Percentiles rank a stretch among this genome's conserved stretches.
phyloP scores from a whole-genome alignment of 1,140 invertebrate genomes.

The Ridgeia piscesae region DNA sequence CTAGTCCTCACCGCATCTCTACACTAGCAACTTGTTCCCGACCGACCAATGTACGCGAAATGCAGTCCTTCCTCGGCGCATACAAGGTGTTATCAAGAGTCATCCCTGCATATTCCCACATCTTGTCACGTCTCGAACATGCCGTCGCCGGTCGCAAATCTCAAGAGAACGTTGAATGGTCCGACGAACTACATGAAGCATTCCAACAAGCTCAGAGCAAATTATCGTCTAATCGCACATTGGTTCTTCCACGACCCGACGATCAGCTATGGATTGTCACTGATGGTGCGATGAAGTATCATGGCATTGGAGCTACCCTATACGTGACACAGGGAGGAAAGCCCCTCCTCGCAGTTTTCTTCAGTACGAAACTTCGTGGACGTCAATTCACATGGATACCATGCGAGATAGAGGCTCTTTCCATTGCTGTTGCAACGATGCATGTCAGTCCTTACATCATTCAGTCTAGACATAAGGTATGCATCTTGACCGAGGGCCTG shows the following conservation, averaged over 20 bases:
- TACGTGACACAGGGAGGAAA: too few species aligned
- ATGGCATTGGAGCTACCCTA: too few species aligned
- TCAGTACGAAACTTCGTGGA: slow-evolving; percentile 29
- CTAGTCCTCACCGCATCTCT: neutral
- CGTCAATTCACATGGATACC: too few species aligned
- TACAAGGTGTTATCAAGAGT: too few species aligned
- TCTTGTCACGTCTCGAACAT: neutral
- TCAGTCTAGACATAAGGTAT: too few species aligned
- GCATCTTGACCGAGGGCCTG: too few species aligned
- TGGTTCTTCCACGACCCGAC: neutral
- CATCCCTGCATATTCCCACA: too few species aligned
- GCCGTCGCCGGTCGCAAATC: slow-evolving; percentile 20
- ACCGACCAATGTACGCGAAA: neutral
- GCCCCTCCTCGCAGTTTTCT: slow-evolving; percentile 29
- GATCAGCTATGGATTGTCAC: too few species aligned
- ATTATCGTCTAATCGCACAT: neutral
- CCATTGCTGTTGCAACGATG: too few species aligned
- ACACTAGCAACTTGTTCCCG: too few species aligned
- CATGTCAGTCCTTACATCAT: too few species aligned
- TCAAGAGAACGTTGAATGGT: slow-evolving; percentile 31
- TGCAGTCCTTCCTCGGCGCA: neutral
- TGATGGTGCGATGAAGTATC: slow-evolving; percentile 27
- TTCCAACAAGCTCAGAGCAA: neutral
- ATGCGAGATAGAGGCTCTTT: slow-evolving; percentile 31
- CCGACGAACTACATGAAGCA: slow-evolving; percentile 22